Base-by-base conservation (phyloP, 2,113 vertebrate species). In the Leiothrix lutea region DNA sequence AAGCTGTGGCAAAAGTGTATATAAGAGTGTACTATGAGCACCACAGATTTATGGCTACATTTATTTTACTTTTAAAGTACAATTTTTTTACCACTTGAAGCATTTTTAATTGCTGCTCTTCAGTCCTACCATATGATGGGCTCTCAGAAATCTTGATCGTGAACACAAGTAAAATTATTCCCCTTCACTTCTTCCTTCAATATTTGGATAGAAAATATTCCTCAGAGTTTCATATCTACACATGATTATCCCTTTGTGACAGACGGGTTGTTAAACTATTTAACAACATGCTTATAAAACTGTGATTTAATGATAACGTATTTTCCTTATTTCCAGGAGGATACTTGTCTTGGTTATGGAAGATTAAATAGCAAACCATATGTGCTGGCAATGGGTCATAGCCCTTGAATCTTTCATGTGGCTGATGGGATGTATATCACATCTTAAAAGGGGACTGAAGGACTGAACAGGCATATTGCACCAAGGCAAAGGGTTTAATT, bases 211-310 rank as follows among this genome's bases (percentile, higher is more conserved):
- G 45, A 82, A 80, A 82, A 90, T 57, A 11, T 69, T 89, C 48
- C 47, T 69, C 24, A 26, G 78, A 75, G 7, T 60, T 97, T 92
- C 36, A 28, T 80, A n/a, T 77, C 57, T 73, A 56, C 53, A 58
- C 24, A 36, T 40, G 45, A 86, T 81, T 74, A 66, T 73, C 85
- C 29, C 38, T 85, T 86, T 90, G 64, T 83, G 86, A 88, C 90
- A 95, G 58, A 56, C 2, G 3, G 47, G n/a, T 42, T 90, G 45
- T 89, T 97, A 71, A 90, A 90, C 81, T 95, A 89, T 95, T 95
- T 94, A 94, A 58, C 40, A 92, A 86, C 26, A 42, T 61, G 61
- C 38, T 69, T 84, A 66, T 79, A 85, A 95, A 94, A 60, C 36
- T 64, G 22, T 60, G 44, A 88, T 97, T 93, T 95, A 93, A 93